These are phyloP conservation scores for Eurytoma adleriae DNA, from an alignment of 2,888 invertebrate species.

Conservation along the genomic window DNA sequence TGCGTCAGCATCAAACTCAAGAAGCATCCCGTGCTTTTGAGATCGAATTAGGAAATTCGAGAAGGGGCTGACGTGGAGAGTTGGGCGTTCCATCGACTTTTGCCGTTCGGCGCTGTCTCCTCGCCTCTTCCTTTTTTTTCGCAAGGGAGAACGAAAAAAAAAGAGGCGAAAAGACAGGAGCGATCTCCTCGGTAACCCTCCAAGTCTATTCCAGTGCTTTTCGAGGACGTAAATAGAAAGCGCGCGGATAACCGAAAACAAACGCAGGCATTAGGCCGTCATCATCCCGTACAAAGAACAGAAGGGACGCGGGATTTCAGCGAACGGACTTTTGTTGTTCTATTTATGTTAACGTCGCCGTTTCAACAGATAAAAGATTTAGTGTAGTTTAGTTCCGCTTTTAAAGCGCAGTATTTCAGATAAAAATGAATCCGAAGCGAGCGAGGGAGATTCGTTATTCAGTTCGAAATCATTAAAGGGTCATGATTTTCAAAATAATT, in stretches of 20 bases:
- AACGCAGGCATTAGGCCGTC: slow-evolving; percentile 59
- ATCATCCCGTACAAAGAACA: background rate
- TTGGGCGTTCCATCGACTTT: slow-evolving; percentile 16
- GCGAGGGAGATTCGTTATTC: no score
- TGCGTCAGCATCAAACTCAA: slow-evolving; percentile 37
- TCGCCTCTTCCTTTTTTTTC: background rate
- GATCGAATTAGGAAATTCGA: slow-evolving; percentile 48
- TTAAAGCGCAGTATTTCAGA: no score
- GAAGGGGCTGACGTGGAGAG: slow-evolving; percentile 34
- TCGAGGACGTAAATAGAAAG: slow-evolving; percentile 1
- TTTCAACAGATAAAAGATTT: no score
- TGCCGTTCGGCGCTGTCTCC: background rate
- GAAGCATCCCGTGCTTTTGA: slow-evolving; percentile 34
- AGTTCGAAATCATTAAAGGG: no score
- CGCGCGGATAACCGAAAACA: slow-evolving; percentile 57
- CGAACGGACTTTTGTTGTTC: no score
- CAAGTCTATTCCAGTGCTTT: slow-evolving; percentile 1
- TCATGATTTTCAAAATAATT: no score
- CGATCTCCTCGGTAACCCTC: slow-evolving; percentile 12
- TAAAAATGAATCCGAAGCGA: no score
- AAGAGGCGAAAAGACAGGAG: background rate
- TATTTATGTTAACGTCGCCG: no score
- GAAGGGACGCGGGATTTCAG: background rate
- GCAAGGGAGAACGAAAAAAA: background rate
- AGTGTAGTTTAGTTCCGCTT: no score